phyloP scores from a whole-genome alignment of 1,140 invertebrate species.

The Agraylea sexmaculata region DNA sequence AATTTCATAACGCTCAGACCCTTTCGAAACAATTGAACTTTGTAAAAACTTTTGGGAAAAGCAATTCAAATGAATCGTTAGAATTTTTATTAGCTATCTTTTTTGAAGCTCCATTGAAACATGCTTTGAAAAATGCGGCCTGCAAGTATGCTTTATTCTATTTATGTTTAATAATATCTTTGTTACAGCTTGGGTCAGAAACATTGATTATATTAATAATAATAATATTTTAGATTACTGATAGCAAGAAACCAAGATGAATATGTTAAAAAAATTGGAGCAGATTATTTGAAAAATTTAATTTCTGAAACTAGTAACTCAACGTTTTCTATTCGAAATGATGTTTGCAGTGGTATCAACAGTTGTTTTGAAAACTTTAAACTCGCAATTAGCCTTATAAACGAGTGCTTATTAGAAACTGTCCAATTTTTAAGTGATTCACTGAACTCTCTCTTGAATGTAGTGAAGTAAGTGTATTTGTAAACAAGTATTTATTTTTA shows the following conservation, averaged over 20 bases:
- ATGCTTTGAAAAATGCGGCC: constrained; percentile 17
- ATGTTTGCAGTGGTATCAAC: constrained; percentile 13
- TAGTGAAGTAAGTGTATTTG: constrained; percentile 3
- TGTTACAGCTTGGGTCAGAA: background rate
- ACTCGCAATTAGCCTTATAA: background rate
- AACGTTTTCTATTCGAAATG: constrained; percentile 8
- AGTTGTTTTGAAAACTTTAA: constrained; percentile 18
- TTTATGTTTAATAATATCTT: background rate
- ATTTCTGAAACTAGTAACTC: constrained; percentile 1
- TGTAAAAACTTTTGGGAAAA: constrained; percentile 10
- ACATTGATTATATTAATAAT: background rate
- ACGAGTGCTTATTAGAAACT: constrained; percentile 2
- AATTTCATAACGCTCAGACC: constrained; percentile 10
- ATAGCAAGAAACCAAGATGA: background rate
- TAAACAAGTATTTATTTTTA: background rate
- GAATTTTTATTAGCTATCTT: constrained; percentile 15
- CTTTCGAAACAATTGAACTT: constrained; percentile 14
- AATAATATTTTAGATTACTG: constrained; percentile 12
- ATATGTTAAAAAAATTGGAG: constrained; percentile 7
- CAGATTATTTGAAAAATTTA: constrained; percentile 5
- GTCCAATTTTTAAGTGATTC: too few relatives aligned
- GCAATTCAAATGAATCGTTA: background rate
- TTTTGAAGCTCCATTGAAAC: constrained; percentile 19
- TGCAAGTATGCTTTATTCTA: constrained; percentile 4
- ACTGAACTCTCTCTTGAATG: too few relatives aligned